Percentiles rank a stretch among this genome's conserved stretches.
phyloP scores from a whole-genome alignment of 2,888 invertebrate genomes.

The Drosophila meridiana region DNA sequence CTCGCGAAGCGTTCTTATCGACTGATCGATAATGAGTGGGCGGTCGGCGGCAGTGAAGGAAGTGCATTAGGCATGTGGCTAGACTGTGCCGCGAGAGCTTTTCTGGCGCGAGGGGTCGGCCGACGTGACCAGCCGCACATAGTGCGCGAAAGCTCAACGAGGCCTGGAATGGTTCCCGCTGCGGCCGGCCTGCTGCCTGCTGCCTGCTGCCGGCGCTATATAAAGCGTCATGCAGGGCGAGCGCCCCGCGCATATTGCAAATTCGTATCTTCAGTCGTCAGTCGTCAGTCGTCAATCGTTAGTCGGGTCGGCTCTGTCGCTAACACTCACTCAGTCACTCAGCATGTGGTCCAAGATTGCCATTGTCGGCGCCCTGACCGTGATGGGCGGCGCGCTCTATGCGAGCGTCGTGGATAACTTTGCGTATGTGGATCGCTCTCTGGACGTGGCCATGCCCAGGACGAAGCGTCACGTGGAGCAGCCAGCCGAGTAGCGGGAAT shows the following conservation, averaged over 20 bases:
- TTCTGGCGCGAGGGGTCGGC: constrained; percentile 36
- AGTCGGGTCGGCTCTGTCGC: constrained; percentile 1
- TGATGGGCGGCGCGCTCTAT: constrained; percentile 60
- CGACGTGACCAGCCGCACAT: constrained; percentile 73
- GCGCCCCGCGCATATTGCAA: constrained; percentile 63
- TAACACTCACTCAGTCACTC: background rate
- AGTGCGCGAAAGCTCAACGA: constrained; percentile 50
- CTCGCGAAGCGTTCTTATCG: constrained; percentile 60
- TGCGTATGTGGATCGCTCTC: constrained; percentile 69
- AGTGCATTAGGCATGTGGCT: constrained; percentile 48
- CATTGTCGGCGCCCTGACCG: constrained; percentile 55
- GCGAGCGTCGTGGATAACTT: constrained; percentile 65
- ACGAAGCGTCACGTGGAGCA: constrained; percentile 40
- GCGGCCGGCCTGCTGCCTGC: background rate
- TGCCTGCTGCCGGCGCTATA: constrained; percentile 36
- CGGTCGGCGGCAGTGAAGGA: constrained; percentile 32
- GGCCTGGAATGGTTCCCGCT: constrained; percentile 33
- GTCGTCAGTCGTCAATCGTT: background rate
- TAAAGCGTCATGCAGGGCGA: constrained; percentile 48
- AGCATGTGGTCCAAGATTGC: constrained; percentile 67
- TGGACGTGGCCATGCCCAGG: constrained; percentile 65
- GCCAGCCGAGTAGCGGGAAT: background rate
- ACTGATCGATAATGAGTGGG: constrained; percentile 66
- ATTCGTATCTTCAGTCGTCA: constrained; percentile 14
- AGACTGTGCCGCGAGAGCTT: constrained; percentile 29